phyloP scores from a whole-genome alignment of 2,797 vertebrate genomes.

The Novumbra hubbsi region DNA sequence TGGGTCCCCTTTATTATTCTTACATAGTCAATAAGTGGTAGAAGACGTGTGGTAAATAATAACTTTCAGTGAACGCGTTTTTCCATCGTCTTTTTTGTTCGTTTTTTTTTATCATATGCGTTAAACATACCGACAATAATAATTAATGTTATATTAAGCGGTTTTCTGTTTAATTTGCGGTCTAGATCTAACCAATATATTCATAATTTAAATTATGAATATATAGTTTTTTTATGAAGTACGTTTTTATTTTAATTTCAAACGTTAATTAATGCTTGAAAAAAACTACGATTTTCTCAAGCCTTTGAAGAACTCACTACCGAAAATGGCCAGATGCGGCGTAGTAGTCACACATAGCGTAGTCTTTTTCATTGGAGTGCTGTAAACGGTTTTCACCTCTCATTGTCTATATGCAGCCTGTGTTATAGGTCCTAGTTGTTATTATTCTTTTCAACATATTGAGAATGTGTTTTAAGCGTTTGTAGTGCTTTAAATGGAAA shows the following conservation, averaged over 20 bases:
- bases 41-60: neutral
- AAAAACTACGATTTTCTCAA: no score
- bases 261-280: no score
- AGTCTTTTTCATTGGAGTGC: neutral
- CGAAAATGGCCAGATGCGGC: neutral
- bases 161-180: neutral
- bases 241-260: no score
- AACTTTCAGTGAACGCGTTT: neutral
- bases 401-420: neutral
- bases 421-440: neutral
- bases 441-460: neutral
- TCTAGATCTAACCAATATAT: neutral
- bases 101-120: neutral
- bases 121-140: neutral
- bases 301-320: neutral
- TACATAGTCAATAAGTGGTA: neutral
- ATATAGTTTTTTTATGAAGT: no score
- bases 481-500: neutral
- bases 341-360: neutral
- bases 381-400: neutral
- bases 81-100: neutral
- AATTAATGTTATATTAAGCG: neutral
- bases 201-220: no score
- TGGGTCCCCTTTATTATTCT: conserved; percentile 62
- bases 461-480: neutral